Conservation (phyloP, 1,140 invertebrate species). For the Panulirus ornatus region DNA sequence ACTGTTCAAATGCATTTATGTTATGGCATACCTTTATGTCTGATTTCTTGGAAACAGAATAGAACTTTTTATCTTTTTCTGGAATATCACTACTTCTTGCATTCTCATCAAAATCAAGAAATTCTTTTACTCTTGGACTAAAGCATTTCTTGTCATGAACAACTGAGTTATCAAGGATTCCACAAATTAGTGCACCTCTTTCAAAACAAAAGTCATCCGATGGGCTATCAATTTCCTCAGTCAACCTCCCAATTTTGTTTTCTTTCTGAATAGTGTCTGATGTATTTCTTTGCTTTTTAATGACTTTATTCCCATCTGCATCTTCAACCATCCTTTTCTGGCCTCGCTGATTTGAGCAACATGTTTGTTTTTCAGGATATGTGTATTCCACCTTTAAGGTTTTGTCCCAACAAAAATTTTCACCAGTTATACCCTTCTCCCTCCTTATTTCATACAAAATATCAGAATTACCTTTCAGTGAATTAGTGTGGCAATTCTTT, state of each 20-base stretch:
- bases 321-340: slow-evolving; percentile 23
- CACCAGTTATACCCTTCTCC: too few species aligned
- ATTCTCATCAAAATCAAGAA: slow-evolving; percentile 39
- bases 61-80: background rate
- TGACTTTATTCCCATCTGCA: background rate
- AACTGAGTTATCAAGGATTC: slow-evolving; percentile 60
- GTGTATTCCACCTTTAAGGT: too few species aligned
- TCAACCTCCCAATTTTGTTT: background rate
- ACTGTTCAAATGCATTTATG: background rate
- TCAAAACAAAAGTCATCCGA: background rate
- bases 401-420: too few species aligned
- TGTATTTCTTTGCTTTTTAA: background rate
- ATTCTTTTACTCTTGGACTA: slow-evolving; percentile 32
- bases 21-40: background rate
- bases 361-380: background rate
- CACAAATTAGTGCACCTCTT: slow-evolving; percentile 18
- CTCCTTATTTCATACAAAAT: too few species aligned
- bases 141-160: slow-evolving; percentile 45
- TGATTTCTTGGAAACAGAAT: slow-evolving; percentile 35
- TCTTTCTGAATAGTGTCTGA: background rate
- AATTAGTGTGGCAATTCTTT: background rate
- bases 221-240: background rate
- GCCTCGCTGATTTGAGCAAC: background rate
- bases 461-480: too few species aligned
- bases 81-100: background rate